A percentile compares a stretch with the other conserved stretches of the same genome.
Conservation (phyloP, 2,113 vertebrate species). For the Grallaria varia region DNA sequence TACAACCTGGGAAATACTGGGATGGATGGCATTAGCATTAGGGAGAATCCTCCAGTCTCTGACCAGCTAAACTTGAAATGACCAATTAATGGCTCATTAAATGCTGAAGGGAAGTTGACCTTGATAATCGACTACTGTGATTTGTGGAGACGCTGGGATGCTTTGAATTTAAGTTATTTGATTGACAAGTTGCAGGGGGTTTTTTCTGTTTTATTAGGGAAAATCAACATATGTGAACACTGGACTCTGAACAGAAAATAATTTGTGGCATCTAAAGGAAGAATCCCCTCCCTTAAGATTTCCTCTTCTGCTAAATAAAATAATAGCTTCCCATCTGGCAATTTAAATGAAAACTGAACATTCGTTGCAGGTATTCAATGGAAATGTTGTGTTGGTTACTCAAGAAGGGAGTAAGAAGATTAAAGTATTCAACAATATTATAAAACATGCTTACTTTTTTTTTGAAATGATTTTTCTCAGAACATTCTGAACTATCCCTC, state of each 20-base stretch:
- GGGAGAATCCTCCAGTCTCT: background rate
- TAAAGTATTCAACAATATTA: background rate
- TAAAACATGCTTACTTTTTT: conserved; percentile 77
- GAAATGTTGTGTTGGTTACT: background rate
- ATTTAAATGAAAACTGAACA: background rate
- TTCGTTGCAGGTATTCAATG: background rate
- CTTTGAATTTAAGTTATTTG: background rate
- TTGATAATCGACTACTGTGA: background rate
- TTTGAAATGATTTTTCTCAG: conserved; percentile 71
- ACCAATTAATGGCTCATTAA: background rate
- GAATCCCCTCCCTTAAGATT: background rate
- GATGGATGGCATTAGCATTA: background rate
- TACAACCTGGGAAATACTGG: background rate
- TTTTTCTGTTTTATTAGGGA: background rate
- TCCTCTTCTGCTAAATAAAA: background rate
- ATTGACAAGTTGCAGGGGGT: background rate
- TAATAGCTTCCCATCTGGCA: background rate
- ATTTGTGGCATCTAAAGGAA: background rate
- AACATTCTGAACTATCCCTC: conserved; percentile 87
- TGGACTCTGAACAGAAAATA: background rate
- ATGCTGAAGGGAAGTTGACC: background rate
- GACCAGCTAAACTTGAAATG: background rate
- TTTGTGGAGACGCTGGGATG: background rate
- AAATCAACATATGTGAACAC: background rate
- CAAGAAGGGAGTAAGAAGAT: conserved; percentile 21